phyloP scores from a whole-genome alignment of 2,888 invertebrate genomes.

The Eilema griseolum region DNA sequence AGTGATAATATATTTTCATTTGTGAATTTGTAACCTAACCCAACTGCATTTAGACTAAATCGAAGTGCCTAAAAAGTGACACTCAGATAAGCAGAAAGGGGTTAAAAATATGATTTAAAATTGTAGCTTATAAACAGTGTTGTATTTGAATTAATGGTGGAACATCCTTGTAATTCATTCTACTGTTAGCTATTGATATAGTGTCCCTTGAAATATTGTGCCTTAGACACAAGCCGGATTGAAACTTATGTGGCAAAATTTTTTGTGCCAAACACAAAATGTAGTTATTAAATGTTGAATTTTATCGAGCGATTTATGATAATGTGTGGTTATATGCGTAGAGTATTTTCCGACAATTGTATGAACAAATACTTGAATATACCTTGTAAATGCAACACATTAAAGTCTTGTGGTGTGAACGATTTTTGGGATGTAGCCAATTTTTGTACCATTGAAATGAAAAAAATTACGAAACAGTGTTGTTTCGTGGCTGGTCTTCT shows the following conservation, averaged over 20 bases:
- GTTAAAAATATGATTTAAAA: neutral
- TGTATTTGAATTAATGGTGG: slow-evolving; percentile 7
- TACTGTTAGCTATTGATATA: slow-evolving; percentile 25
- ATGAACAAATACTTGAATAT: slow-evolving; percentile 56
- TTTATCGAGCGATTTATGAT: slow-evolving; percentile 55
- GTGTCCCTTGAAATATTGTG: slow-evolving; percentile 72
- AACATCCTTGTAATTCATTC: slow-evolving; percentile 6
- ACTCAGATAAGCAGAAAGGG: slow-evolving; percentile 17
- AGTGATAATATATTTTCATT: slow-evolving; percentile 26
- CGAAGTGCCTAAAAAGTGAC: slow-evolving; percentile 39
- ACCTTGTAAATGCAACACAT: slow-evolving; percentile 48
- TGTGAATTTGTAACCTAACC: slow-evolving; percentile 13
- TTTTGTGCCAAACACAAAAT: slow-evolving; percentile 68
- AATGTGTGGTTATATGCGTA: slow-evolving; percentile 39
- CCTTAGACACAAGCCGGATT: slow-evolving; percentile 77
- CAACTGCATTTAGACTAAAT: slow-evolving; percentile 20
- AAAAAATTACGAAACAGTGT: neutral
- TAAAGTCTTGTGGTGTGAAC: slow-evolving; percentile 33
- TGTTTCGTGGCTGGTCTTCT: neutral
- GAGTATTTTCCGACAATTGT: slow-evolving; percentile 58
- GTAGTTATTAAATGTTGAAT: slow-evolving; percentile 57
- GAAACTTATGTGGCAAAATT: slow-evolving; percentile 62
- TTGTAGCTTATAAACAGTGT: slow-evolving; percentile 1
- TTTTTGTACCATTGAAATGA: slow-evolving; percentile 15
- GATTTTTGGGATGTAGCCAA: slow-evolving; percentile 29